Evolutionary conservation across 2,113 vertebrate genomes (phyloP).

Genomic region (Ceyx melanurus): DNA sequence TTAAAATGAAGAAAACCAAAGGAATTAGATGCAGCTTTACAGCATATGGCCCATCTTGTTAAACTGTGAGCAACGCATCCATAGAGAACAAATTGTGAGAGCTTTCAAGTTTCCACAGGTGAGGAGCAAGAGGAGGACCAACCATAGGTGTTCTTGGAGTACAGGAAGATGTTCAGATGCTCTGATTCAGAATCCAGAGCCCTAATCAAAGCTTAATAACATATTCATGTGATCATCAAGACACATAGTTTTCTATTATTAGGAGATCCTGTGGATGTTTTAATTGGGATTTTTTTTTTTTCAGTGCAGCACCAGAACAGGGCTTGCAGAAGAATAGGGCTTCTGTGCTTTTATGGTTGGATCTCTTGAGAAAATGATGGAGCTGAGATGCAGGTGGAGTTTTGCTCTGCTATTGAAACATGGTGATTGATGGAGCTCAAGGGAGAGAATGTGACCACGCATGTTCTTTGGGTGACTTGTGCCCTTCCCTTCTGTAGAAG

Average conservation of each 20-base stretch:
- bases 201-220: not conserved
- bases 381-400: not conserved
- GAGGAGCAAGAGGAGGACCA: not conserved
- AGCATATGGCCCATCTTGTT: not conserved
- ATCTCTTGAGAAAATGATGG: not conserved
- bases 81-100: not conserved
- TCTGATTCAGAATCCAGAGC: not conserved
- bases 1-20: not conserved
- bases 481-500: not conserved
- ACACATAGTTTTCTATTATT: fast-evolving
- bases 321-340: fast-evolving
- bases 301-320: too few relatives aligned
- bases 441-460: too few relatives aligned
- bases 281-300: not conserved
- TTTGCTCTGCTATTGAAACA: fast-evolving
- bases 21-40: not conserved
- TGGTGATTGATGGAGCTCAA: not conserved
- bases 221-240: fast-evolving
- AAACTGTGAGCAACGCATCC: not conserved
- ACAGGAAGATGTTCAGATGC: not conserved
- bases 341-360: not conserved
- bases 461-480: not conserved
- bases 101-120: not conserved
- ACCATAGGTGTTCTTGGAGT: not conserved
- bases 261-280: not conserved